Evolutionary conservation across 2,888 invertebrate genomes (phyloP).

Genomic region (Sesamia inferens): DNA sequence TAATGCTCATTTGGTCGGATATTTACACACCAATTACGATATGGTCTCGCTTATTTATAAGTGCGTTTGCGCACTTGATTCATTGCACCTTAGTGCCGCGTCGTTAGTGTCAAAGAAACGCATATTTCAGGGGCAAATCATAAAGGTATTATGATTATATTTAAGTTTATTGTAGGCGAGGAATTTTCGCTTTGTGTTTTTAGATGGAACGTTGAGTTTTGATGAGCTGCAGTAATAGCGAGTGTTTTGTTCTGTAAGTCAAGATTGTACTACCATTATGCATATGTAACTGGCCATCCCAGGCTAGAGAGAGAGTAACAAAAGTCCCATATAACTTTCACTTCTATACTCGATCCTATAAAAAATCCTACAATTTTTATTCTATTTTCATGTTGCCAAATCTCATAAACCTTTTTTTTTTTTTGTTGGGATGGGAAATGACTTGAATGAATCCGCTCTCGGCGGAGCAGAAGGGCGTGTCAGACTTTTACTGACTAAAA

Average conservation of each 20-base stretch:
- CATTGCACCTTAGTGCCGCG: slow-evolving; percentile 74
- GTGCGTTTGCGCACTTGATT: slow-evolving; percentile 74
- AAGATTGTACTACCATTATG: too few species aligned
- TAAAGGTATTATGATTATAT: slow-evolving; percentile 59
- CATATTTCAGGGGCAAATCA: slow-evolving; percentile 73
- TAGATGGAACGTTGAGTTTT: slow-evolving; percentile 4
- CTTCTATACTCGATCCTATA: not conserved
- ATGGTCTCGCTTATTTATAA: slow-evolving; percentile 80
- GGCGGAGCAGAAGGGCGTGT: too few species aligned
- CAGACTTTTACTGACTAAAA: too few species aligned
- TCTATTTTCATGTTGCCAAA: not conserved
- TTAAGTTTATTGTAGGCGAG: slow-evolving; percentile 52
- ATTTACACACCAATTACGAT: slow-evolving; percentile 86
- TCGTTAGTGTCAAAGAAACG: slow-evolving; percentile 79
- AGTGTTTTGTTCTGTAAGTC: not conserved
- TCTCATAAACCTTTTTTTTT: too few species aligned
- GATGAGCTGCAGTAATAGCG: not conserved
- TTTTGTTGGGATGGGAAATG: too few species aligned
- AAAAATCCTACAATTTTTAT: not conserved
- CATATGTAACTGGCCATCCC: not conserved
- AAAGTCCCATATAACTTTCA: not conserved
- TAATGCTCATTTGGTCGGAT: slow-evolving; percentile 82
- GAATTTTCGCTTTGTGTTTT: slow-evolving; percentile 36
- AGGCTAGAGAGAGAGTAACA: not conserved
- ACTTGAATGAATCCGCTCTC: too few species aligned